phyloP scores from a whole-genome alignment of 2,113 vertebrate species.

The Aphelocoma coerulescens region DNA sequence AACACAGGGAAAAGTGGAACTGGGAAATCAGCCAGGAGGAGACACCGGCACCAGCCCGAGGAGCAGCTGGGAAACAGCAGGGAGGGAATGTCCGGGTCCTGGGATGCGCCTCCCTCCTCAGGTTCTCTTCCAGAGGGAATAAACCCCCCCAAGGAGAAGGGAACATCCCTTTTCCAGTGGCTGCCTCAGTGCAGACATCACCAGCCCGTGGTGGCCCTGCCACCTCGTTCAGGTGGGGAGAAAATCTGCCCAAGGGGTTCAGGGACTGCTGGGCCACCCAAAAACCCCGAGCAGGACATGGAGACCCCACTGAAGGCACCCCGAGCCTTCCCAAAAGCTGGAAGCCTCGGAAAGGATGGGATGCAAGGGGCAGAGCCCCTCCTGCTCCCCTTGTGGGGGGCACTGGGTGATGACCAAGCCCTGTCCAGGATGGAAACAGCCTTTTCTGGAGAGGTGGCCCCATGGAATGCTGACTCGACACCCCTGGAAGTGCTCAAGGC shows the following conservation, averaged over 20 bases:
- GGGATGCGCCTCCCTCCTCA: not conserved
- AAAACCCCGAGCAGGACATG: not conserved
- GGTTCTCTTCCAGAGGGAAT: not conserved
- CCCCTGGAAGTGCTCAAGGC: not conserved
- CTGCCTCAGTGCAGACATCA: not conserved
- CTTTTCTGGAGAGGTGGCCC: not conserved
- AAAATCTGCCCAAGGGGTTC: not conserved
- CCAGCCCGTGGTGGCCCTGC: not conserved
- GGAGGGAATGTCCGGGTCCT: not conserved
- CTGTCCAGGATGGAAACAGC: not conserved
- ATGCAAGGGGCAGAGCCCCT: not conserved
- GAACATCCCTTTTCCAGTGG: not conserved
- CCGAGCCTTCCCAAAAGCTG: not conserved
- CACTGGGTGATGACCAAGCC: no score
- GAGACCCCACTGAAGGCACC: no score
- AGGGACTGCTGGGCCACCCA: not conserved
- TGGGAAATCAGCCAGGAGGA: no score
- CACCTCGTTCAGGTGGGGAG: not conserved
- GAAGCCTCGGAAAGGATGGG: rapidly evolving
- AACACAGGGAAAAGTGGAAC: no score
- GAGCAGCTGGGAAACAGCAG: not conserved
- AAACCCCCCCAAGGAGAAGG: not conserved
- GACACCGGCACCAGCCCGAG: no score
- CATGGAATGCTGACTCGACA: not conserved
- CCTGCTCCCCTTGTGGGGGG: not conserved